Evolutionary conservation across 2,888 invertebrate species (phyloP), one percentile per base, ranked within the genome.

Genomic region (Nemotelus pantherinus): DNA sequence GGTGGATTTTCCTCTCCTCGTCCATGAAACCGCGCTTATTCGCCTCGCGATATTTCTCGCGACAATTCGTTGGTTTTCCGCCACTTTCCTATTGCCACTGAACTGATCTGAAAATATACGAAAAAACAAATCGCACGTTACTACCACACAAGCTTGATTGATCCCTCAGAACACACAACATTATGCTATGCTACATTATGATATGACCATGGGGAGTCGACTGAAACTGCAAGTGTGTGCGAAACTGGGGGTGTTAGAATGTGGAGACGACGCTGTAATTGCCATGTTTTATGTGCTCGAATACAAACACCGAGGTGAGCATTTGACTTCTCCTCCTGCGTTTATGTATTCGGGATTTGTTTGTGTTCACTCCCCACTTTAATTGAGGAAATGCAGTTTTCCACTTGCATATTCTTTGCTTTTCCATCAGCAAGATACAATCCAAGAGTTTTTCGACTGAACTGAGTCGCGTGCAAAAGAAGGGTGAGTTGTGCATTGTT

Each of bases 61-160:
- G 55, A 55, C 53, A 60, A 9, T 5, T 41, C 48, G n/a, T 10
- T 39, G 63, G 41, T 74, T 74, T 74, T 63, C 74, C 74, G 60
- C 74, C 48, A 63, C 60, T 74, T 60, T 74, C 63, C 74, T 48
- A n/a, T 55, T 43, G 39, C 25, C 25, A 25, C 25, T 25, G 53
- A 60, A 48, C 55, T 45, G 10, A 60, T 74, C 74, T 74, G 74
- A 74, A 74, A 70, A 74, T 57, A 72, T 74, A 74, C 63, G 57
- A n/a, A 74, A 74, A 68, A 70, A 48, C n/a, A 53, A 70, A 10
- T 55, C 60, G 3, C 63, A 60, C n/a, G 45, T 74, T 74, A 74
- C 74, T 70, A 53, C 70, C 70, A 70, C 53, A 70, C 50, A 47
- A 7, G 44, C 53, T 68, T 68, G 53, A 43, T 41, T 55, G 70